Conservation (phyloP, 2,888 invertebrate genomes). For the Drosophila kambysellisi region DNA sequence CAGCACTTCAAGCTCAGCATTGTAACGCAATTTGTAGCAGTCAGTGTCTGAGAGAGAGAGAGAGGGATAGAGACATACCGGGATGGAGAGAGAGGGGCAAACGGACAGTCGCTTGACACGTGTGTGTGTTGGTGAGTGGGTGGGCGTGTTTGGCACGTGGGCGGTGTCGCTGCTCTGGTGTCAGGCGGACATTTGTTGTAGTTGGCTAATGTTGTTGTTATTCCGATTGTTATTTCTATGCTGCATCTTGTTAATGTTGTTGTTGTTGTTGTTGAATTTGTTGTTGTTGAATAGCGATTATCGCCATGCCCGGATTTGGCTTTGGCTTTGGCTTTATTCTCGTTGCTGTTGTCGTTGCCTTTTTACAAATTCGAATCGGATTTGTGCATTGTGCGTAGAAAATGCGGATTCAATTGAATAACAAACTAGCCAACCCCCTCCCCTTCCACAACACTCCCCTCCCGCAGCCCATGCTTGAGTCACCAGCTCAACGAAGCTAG, state of each 20-base stretch:
- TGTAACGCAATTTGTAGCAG: slow-evolving; percentile 81
- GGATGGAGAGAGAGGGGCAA: background rate
- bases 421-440: background rate
- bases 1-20: slow-evolving; percentile 48
- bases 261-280: slow-evolving; percentile 25
- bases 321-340: slow-evolving; percentile 6
- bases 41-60: slow-evolving; percentile 55
- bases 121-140: slow-evolving; percentile 52
- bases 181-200: slow-evolving; percentile 51
- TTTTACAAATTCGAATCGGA: slow-evolving; percentile 69
- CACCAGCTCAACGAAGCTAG: slow-evolving; percentile 48
- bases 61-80: background rate
- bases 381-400: slow-evolving; percentile 68
- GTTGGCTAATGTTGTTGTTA: slow-evolving; percentile 58
- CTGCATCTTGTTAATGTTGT: background rate
- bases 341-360: slow-evolving; percentile 4
- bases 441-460: background rate
- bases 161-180: slow-evolving; percentile 41
- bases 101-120: slow-evolving; percentile 65
- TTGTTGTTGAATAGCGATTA: slow-evolving; percentile 63
- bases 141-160: slow-evolving; percentile 53
- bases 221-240: slow-evolving; percentile 24
- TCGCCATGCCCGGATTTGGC: slow-evolving; percentile 58
- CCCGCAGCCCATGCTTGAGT: background rate
- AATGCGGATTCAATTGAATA: slow-evolving; percentile 61